A percentile compares a stretch with the other conserved stretches of the same genome.
These are phyloP conservation scores for Slavum lentiscoides DNA, from an alignment of 2,888 invertebrate genomes.

Conservation along the genomic window DNA sequence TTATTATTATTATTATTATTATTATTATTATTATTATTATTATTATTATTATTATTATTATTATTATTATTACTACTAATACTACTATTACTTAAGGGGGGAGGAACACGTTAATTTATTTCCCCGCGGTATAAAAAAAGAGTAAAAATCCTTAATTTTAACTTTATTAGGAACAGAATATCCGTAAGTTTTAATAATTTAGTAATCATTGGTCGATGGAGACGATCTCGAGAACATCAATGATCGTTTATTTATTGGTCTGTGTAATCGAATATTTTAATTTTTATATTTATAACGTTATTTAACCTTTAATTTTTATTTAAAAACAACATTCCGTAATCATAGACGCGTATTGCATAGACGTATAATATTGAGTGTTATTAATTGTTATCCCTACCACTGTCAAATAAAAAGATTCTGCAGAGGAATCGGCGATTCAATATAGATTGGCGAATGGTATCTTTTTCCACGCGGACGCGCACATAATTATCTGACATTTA, in stretches of 20 bases:
- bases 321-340: neutral
- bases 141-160: neutral
- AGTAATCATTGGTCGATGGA: neutral
- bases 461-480: slow-evolving; percentile 40
- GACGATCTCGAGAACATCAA: neutral
- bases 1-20: too few species aligned
- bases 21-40: too few species aligned
- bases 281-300: neutral
- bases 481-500: slow-evolving; percentile 19
- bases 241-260: neutral
- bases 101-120: neutral
- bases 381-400: neutral
- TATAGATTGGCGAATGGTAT: slow-evolving; percentile 21
- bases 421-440: slow-evolving; percentile 1
- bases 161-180: neutral
- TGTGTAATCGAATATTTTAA: neutral
- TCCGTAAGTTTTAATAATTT: neutral
- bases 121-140: neutral
- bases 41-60: too few species aligned
- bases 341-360: neutral
- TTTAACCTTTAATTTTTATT: neutral
- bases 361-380: slow-evolving; percentile 11
- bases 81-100: neutral
- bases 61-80: too few species aligned
- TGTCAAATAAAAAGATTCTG: neutral